Base-by-base conservation (phyloP, 2,888 invertebrate genomes). In the Monopis laevigella region DNA sequence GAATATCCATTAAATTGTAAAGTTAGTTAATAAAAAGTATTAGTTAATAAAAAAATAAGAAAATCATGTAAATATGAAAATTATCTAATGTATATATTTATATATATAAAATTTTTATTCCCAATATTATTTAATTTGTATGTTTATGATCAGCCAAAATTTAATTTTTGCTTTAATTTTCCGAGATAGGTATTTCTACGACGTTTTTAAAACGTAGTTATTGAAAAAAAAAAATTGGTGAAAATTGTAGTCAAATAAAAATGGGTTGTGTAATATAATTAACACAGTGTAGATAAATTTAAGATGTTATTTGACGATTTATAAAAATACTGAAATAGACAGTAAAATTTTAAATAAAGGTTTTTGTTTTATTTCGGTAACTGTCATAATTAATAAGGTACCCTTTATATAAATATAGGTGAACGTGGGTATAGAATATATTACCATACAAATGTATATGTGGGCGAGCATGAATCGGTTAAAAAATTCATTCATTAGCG, bases 261-360 rank as follows among this genome's bases (percentile, higher is more conserved):
- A 73, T 49, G 62, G 77, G 77, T 77, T 77, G 77, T 77, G 77
- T 77, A 71, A 65, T 67, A 62, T 70, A 43, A 70, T 62, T 75
- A 77, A 75, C 70, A 74, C 55, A 63, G 52, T 56, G 67, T 75
- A 74, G 71, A 56, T 57, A 65, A 62, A 68, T 63, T 60, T 61
- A 62, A 65, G 55, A 63, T 66, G 67, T 72, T 73, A 74, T 58
- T 61, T 67, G 66, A 69, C 55, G 57, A 64, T 74, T 75, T 73
- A 64, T 73, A 74, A 71, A 58, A 61, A 56, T 60, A 45, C 54
- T 54, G 44, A 51, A 41, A 52, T 70, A 69, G 67, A 55, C 64
- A 62, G 65, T 62, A 65, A 42, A 24, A 21, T 21, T 16, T 32
- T 32, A 32, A 32, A 32, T 32, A 29, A 13, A 29, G 11, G 13